These are phyloP conservation scores for Drosophila longiperda DNA, from an alignment of 2,888 invertebrate species.

Conservation along the genomic window DNA sequence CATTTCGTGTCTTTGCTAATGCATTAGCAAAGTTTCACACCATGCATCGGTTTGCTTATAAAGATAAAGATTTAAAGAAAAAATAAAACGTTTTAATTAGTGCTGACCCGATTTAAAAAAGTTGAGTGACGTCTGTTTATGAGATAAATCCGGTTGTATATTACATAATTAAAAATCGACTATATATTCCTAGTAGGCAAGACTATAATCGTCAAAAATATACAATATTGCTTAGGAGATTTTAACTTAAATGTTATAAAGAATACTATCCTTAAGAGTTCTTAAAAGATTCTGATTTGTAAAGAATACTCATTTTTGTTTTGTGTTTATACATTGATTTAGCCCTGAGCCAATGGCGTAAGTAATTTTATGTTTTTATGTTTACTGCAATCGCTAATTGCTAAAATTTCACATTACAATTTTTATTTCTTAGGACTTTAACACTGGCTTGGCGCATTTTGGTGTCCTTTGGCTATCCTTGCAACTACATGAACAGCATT, in stretches of 20 bases:
- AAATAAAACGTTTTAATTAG: neutral
- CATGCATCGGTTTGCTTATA: neutral
- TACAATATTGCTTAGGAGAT: no score
- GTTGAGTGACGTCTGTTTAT: neutral
- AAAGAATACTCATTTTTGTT: neutral
- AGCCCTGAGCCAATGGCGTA: conserved; percentile 9
- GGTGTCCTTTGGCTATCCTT: conserved; percentile 40
- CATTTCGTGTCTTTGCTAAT: conserved; percentile 18
- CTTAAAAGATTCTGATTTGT: neutral
- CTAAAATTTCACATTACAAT: neutral
- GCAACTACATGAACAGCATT: conserved; percentile 24
- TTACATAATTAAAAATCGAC: neutral
- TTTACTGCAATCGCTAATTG: neutral
- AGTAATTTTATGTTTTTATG: neutral
- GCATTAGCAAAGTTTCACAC: conserved; percentile 17
- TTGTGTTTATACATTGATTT: neutral
- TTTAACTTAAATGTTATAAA: no score
- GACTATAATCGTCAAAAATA: neutral
- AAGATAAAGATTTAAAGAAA: neutral
- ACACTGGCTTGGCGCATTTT: conserved; percentile 44
- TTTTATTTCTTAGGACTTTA: neutral
- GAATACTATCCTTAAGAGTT: neutral
- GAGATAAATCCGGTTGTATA: neutral
- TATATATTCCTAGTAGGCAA: neutral
- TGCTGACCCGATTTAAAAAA: neutral